Evolutionary conservation across 2,888 invertebrate genomes (phyloP), one percentile per base, ranked within the genome.

Genomic region (Yponomeuta malinellus): DNA sequence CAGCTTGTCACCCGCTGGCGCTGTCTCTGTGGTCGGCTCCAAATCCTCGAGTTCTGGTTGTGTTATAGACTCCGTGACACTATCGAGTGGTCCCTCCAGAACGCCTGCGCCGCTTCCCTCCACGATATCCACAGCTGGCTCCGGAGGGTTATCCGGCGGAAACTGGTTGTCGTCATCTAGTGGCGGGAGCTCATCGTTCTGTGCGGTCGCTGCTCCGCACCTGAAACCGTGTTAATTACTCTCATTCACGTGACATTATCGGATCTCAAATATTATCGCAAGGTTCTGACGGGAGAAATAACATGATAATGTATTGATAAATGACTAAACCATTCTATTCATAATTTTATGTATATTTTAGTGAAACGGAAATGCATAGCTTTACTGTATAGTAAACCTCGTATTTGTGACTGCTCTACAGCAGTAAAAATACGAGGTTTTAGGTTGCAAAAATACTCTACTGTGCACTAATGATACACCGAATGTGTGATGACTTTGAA

Each of bases 91-190:
- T 72, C 83, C 83, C 1, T 85, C 87, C 71, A 83, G 75, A 5
- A 77, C 75, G 9, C 83, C 85, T 23, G 75, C 77, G 10, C 88
- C 89, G 73, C 88, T 89, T 10, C 87, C 88, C 74, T 89, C 87
- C 52, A 83, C 76, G 29, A 76, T 81, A n/a, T 84, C 84, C 10
- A 74, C 71, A 68, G 86, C 87, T 15, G 23, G 33, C 43, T 65
- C 66, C 15, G 78, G 74, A 71, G 82, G 81, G 63, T 80, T 78
- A 43, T 89, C 89, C n/a, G 88, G 87, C 67, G 89, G 89, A 74
- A 88, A 88, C 72, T 87, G 86, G 73, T 89, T 89, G 73, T 90
- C 89, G 77, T 90, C 90, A 52, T 82, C 79, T 2, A 89, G 89
- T 73, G 89, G 85, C 71, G 81, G 82, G 72, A 86, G 78, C 71